These are phyloP conservation scores for Chrysaora quinquecirrha DNA, from an alignment of 30 jellyfish, hydroid and myxozoan genomes.

Conservation along the genomic window DNA sequence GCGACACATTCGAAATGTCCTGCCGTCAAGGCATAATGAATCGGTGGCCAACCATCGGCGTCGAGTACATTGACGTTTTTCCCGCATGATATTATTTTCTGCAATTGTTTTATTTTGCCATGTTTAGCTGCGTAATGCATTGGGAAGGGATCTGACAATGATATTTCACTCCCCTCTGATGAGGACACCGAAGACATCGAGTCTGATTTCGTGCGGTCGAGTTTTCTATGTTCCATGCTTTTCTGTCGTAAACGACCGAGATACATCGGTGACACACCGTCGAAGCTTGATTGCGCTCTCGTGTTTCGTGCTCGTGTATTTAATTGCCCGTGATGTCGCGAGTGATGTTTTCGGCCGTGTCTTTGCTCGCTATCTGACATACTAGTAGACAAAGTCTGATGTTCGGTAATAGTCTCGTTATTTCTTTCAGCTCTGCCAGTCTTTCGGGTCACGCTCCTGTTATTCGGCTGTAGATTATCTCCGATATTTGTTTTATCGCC, in stretches of 20 bases:
- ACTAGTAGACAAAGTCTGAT: background rate
- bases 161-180: slow-evolving; percentile 33
- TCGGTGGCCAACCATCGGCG: slow-evolving; percentile 87
- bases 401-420: background rate
- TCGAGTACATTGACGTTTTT: slow-evolving; percentile 71
- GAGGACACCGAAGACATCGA: slow-evolving; percentile 65
- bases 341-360: background rate
- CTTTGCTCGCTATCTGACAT: background rate
- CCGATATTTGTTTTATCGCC: background rate
- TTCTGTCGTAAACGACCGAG: slow-evolving; percentile 36
- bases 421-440: background rate
- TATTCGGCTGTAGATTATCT: background rate
- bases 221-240: slow-evolving; percentile 24
- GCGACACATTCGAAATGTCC: slow-evolving; percentile 84
- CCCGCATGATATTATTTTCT: slow-evolving; percentile 37
- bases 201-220: slow-evolving; percentile 31
- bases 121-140: slow-evolving; percentile 63
- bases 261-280: slow-evolving; percentile 59
- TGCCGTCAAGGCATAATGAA: slow-evolving; percentile 67
- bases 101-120: slow-evolving; percentile 55
- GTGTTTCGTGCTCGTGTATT: slow-evolving; percentile 16
- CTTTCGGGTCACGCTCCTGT: background rate
- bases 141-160: slow-evolving; percentile 40
- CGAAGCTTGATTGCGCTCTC: slow-evolving; percentile 59
- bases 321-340: background rate